Percentiles rank a stretch among this genome's conserved stretches.
Conservation (phyloP, 37 sponge, comb jelly and placozoan species). For the Beroe forskalii region DNA sequence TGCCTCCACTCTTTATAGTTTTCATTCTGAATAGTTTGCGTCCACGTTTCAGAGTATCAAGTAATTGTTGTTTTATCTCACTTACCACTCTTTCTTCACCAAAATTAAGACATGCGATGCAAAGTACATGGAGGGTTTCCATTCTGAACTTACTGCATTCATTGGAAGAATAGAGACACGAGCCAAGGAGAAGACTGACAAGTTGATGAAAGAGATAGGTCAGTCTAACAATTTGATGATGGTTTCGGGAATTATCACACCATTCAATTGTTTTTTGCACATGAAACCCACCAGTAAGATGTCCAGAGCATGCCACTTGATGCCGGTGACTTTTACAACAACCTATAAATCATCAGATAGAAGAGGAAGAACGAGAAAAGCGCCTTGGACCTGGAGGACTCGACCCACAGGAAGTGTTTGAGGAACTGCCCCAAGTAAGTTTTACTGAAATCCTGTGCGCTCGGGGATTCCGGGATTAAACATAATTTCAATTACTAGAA, state of each 20-base stretch:
- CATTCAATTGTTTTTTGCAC: no score
- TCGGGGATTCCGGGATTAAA: no score
- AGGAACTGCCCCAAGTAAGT: conserved; percentile 82
- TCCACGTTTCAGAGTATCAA: no score
- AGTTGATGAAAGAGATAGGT: conserved; percentile 70
- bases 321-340: no score
- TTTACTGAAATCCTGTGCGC: no score
- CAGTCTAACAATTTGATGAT: background rate
- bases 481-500: no score
- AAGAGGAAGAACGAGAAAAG: conserved; percentile 84
- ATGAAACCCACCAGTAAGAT: no score
- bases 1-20: conserved; percentile 86
- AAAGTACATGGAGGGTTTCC: conserved; percentile 87
- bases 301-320: no score
- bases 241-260: background rate
- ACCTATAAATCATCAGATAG: conserved; percentile 47
- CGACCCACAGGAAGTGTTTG: conserved; percentile 93
- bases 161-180: conserved; percentile 77
- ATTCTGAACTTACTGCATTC: conserved; percentile 85
- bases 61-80: background rate
- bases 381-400: conserved; percentile 97
- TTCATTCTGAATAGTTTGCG: no score
- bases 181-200: conserved; percentile 82
- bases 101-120: conserved; percentile 92
- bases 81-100: background rate